Evolutionary conservation across 2,113 vertebrate genomes (phyloP).

Genomic region (Mellivora capensis): DNA sequence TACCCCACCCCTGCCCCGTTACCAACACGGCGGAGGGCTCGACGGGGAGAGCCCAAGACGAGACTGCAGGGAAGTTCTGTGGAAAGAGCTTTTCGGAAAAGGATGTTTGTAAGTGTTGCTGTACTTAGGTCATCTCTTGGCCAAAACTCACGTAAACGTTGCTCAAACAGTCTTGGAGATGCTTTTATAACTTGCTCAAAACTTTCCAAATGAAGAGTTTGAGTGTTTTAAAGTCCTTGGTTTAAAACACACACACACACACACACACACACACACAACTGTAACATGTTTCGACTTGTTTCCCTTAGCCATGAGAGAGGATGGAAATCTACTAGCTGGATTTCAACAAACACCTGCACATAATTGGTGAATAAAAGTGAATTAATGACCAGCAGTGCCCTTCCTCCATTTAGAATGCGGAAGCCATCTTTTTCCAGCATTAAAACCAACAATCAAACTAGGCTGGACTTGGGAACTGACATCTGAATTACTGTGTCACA

Average conservation of each 20-base stretch:
- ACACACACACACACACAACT: neutral
- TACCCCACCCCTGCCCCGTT: no score
- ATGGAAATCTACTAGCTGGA: neutral
- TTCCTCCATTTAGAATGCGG: neutral
- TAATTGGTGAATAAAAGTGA: neutral
- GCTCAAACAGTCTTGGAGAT: neutral
- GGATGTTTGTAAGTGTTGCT: neutral
- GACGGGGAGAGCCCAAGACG: neutral
- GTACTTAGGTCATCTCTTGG: constrained; percentile 18
- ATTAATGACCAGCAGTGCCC: neutral
- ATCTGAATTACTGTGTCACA: neutral
- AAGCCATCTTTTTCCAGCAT: neutral
- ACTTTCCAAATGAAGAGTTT: constrained; percentile 10
- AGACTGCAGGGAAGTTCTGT: neutral
- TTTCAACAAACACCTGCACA: neutral
- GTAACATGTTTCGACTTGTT: neutral
- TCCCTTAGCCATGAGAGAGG: neutral
- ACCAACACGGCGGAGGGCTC: neutral
- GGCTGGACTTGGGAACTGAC: neutral
- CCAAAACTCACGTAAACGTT: neutral
- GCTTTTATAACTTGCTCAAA: constrained; percentile 17
- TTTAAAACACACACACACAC: neutral
- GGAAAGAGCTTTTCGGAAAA: neutral
- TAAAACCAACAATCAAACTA: neutral
- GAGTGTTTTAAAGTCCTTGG: neutral